Conservation (phyloP, 2,888 invertebrate species). For the Ryuthela nishihirai region DNA sequence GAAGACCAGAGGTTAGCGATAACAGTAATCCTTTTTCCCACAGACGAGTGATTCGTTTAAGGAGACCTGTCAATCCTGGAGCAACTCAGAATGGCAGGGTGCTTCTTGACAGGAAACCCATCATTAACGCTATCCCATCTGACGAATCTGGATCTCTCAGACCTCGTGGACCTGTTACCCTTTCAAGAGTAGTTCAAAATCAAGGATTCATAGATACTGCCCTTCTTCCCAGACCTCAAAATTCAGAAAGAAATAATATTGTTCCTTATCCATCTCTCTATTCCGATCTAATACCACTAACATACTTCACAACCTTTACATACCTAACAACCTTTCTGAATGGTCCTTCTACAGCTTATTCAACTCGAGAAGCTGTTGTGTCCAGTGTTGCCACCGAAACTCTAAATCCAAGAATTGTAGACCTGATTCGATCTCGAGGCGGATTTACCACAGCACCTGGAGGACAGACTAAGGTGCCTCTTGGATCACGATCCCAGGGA, state of each 20-base stretch:
- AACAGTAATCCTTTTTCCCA: neutral
- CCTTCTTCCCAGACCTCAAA: conserved; percentile 9
- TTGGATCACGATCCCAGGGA: conserved; percentile 31
- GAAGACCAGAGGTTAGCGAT: neutral
- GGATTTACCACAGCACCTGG: conserved; percentile 28
- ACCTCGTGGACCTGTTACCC: conserved; percentile 21
- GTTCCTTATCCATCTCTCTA: neutral
- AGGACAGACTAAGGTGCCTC: conserved; percentile 24
- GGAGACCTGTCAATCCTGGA: conserved; percentile 17
- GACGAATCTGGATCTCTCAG: neutral
- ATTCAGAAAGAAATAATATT: conserved; percentile 4
- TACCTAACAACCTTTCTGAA: conserved; percentile 44
- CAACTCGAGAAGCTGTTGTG: conserved; percentile 40
- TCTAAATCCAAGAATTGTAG: conserved; percentile 26
- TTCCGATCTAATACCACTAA: conserved; percentile 33
- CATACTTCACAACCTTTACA: conserved; percentile 43
- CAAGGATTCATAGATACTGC: neutral
- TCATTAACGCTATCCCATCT: conserved; percentile 18
- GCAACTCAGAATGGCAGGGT: conserved; percentile 1
- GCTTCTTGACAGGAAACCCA: conserved; percentile 25
- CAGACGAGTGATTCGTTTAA: conserved; percentile 20
- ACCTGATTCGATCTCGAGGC: conserved; percentile 29
- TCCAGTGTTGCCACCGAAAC: conserved; percentile 37
- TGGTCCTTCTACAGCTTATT: conserved; percentile 42
- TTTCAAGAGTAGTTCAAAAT: neutral